A percentile compares a stretch with the other conserved stretches of the same genome.
phyloP scores from a whole-genome alignment of 2,113 vertebrate genomes.

The Chelonoidis abingdonii region DNA sequence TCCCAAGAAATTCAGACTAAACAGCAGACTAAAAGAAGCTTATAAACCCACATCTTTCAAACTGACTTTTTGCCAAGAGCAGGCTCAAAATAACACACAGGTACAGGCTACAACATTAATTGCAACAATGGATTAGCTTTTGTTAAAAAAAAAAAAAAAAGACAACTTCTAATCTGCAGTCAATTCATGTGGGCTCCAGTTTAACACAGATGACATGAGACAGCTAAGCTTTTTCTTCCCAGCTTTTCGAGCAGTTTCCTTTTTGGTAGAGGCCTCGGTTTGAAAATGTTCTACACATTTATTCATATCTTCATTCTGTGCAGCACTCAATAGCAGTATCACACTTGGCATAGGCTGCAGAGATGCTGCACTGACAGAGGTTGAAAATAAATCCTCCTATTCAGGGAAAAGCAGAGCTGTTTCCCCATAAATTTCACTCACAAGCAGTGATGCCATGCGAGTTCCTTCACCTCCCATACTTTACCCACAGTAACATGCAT shows the following conservation, averaged over 20 bases:
- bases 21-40: slow-evolving; percentile 40
- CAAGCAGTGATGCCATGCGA: background rate
- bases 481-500: background rate
- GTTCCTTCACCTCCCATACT: background rate
- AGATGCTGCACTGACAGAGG: background rate
- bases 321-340: background rate
- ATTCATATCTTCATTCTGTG: background rate
- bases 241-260: background rate
- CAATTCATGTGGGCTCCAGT: background rate
- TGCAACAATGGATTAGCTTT: slow-evolving; percentile 3
- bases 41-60: slow-evolving; percentile 31
- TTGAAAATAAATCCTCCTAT: background rate
- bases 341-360: background rate
- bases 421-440: background rate
- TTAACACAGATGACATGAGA: background rate
- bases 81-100: slow-evolving; percentile 12
- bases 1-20: background rate
- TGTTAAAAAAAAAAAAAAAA: background rate
- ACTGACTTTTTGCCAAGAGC: slow-evolving; percentile 32
- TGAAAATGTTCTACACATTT: background rate
- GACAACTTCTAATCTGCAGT: background rate
- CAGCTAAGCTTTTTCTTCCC: background rate
- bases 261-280: background rate
- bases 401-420: background rate
- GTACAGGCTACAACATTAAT: slow-evolving; percentile 29